Conservation (phyloP, 1,140 invertebrate genomes). For the Semibalanus balanoides region DNA sequence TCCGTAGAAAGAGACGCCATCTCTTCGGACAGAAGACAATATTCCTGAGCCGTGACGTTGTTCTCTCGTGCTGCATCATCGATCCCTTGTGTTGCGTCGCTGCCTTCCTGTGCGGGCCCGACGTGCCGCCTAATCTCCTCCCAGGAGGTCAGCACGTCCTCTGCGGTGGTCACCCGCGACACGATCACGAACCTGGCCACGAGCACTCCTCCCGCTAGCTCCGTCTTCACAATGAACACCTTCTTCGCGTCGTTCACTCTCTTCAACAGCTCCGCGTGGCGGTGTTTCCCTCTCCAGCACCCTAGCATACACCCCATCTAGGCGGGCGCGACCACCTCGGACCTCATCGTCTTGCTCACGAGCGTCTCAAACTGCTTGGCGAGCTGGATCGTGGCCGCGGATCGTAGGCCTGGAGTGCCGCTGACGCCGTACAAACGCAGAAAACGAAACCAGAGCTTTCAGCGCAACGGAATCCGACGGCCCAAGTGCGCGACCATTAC, state of each 20-base stretch:
- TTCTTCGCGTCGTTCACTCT: slow-evolving; percentile 77
- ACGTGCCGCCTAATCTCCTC: slow-evolving; percentile 7
- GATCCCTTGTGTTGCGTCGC: too few species aligned
- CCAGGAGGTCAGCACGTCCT: slow-evolving; percentile 12
- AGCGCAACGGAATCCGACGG: slow-evolving; percentile 69
- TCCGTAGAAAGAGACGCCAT: too few species aligned
- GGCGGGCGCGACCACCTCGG: slow-evolving; percentile 75
- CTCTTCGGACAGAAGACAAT: too few species aligned
- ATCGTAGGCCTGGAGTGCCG: slow-evolving; percentile 74
- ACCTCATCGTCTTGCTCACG: slow-evolving; percentile 54
- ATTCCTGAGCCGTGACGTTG: too few species aligned
- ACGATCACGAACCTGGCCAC: slow-evolving; percentile 15
- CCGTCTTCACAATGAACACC: slow-evolving; percentile 87
- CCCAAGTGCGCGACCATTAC: slow-evolving; percentile 69
- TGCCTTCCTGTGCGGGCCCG: background rate
- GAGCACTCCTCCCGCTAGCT: slow-evolving; percentile 42
- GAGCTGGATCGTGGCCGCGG: slow-evolving; percentile 43
- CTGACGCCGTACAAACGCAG: slow-evolving; percentile 73
- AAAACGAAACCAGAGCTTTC: slow-evolving; percentile 96
- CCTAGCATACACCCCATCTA: slow-evolving; percentile 76
- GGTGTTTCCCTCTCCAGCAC: slow-evolving; percentile 72
- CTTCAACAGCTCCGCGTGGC: slow-evolving; percentile 70
- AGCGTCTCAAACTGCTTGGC: slow-evolving; percentile 69
- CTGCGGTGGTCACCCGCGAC: slow-evolving; percentile 7
- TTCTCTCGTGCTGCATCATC: too few species aligned